Percentiles rank a stretch among this genome's conserved stretches.
Evolutionary conservation across 2,797 vertebrate species (phyloP).

Genomic region (Nyctalus aviator): DNA sequence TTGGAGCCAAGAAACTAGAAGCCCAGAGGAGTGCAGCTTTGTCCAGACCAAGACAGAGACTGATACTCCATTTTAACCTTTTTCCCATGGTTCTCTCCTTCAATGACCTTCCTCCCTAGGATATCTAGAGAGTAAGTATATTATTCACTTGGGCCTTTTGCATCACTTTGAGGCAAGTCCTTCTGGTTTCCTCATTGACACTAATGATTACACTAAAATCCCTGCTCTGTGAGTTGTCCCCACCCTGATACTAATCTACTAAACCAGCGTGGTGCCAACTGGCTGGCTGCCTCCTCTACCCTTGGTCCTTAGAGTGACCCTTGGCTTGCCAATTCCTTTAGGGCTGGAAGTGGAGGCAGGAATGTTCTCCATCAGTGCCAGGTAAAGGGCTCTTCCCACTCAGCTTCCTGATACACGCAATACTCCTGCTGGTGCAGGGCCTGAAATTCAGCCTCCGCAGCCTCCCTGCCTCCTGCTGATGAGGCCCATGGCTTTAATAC

Average conservation of each 20-base stretch:
- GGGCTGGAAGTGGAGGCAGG: constrained; percentile 57
- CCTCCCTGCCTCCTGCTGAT: neutral
- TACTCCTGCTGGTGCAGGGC: neutral
- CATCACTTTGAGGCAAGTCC: constrained; percentile 75
- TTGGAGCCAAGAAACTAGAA: constrained; percentile 28
- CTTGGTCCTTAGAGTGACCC: constrained; percentile 54
- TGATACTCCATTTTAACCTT: constrained; percentile 74
- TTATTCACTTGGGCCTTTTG: constrained; percentile 80
- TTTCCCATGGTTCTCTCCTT: constrained; percentile 83
- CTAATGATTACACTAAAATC: constrained; percentile 73
- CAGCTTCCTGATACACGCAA: neutral
- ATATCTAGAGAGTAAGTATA: constrained; percentile 91
- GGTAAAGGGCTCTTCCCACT: constrained; percentile 22
- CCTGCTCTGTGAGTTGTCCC: constrained; percentile 48
- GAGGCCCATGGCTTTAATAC: neutral
- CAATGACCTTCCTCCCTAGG: constrained; percentile 85
- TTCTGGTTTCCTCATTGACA: constrained; percentile 71
- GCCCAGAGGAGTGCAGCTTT: neutral
- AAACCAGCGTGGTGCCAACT: constrained; percentile 45
- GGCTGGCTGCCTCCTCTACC: constrained; percentile 38
- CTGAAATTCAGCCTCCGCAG: constrained; percentile 5
- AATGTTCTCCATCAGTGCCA: neutral
- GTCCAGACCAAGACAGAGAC: constrained; percentile 20
- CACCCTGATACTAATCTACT: constrained; percentile 75
- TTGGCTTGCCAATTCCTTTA: constrained; percentile 67